Evolutionary conservation across 1,140 invertebrate genomes (phyloP), one percentile per base, ranked within the genome.

Genomic region (Carcinoscorpius rotundicauda): DNA sequence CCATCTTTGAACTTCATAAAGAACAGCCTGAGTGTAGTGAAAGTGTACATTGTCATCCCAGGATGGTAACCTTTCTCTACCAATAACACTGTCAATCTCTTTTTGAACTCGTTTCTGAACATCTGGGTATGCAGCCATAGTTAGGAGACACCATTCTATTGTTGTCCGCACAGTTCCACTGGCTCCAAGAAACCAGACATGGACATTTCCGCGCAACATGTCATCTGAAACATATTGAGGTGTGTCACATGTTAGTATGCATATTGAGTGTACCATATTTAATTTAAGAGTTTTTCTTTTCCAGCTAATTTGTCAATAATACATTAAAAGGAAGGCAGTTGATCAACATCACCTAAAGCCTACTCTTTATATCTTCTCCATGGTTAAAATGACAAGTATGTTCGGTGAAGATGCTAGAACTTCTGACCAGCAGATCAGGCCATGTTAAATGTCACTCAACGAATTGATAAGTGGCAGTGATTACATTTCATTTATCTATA

Each of bases 81-180:
- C 74, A 9, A 77, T 60, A 4, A 75, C 70, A 0, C 52, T 6
- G 61, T 74, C 71, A 9, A 79, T 71, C 63, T 78, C 77, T 48
- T 71, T 9, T 4, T 72, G 70, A 4, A 76, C 66, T 67, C 70
- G 72, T 11, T 59, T 59, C 58, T 78, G 77, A 5, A 75, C 65
- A 9, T 76, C 67, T 5, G 71, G 72, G 83, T 75, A 66, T 3
- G 63, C 60, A 0, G 71, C 70, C 61, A 76, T 68, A 49, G 68
- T 68, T 4, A 76, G 59, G n/a, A 76, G 52, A 6, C 69, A 61
- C 77, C 77, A 78, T 11, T 52, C 63, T 3, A 78, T 56, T 3
- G 76, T 74, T 3, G 73, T 73, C 4, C 72, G 52, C 4, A 73
- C 75, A 3, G 77, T 78, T 62, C 79, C 77, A 4, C 68, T 73